phyloP scores from a whole-genome alignment of 1,140 invertebrate genomes.

The Calephelis nemesis region DNA sequence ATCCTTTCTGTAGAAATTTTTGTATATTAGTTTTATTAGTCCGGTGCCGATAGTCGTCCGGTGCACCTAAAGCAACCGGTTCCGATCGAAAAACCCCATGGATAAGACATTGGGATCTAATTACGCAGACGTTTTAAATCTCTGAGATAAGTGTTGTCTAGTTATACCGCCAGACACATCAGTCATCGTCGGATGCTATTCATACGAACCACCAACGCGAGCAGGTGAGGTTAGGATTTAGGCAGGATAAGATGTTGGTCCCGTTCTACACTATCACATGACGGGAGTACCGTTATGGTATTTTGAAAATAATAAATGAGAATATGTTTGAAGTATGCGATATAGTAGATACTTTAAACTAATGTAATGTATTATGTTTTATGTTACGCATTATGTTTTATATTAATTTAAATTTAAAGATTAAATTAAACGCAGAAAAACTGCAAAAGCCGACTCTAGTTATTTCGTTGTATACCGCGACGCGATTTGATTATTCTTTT shows the following conservation, averaged over 20 bases:
- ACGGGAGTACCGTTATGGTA: too few relatives aligned
- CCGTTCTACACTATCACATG: constrained; percentile 10
- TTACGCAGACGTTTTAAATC: background rate
- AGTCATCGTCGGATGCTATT: constrained; percentile 21
- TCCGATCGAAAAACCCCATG: constrained; percentile 15
- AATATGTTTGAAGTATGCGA: too few relatives aligned
- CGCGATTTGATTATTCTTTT: too few relatives aligned
- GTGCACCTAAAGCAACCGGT: too few relatives aligned
- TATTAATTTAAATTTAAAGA: too few relatives aligned
- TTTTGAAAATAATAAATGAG: too few relatives aligned
- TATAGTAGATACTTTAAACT: too few relatives aligned
- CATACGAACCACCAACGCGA: constrained; percentile 24
- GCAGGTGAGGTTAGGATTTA: constrained; percentile 34
- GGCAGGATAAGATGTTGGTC: constrained; percentile 25
- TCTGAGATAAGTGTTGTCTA: background rate
- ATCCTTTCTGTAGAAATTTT: background rate
- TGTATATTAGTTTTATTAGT: constrained; percentile 5
- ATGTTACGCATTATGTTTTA: too few relatives aligned
- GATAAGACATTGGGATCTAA: background rate
- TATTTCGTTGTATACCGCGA: too few relatives aligned
- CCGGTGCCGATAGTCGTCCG: constrained; percentile 19
- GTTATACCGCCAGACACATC: constrained; percentile 17
- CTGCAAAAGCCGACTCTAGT: too few relatives aligned
- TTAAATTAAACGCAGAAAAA: too few relatives aligned
- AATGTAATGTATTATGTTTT: too few relatives aligned